Conservation (phyloP, 1,140 invertebrate genomes). For the Bathynomus jamesi region DNA sequence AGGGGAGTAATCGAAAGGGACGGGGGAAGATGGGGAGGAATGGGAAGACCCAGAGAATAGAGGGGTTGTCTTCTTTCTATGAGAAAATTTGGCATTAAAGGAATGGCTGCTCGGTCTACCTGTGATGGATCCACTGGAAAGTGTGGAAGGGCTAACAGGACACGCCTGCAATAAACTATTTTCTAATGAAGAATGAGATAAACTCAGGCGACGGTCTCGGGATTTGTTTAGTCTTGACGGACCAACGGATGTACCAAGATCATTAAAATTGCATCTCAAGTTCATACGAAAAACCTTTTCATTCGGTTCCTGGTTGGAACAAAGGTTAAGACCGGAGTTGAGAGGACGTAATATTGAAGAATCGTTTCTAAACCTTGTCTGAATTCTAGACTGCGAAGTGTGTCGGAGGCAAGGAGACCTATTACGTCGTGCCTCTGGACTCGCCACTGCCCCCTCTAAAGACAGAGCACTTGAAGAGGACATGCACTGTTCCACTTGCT, state of each 20-base stretch:
- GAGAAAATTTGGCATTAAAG: not conserved
- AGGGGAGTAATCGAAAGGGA: not conserved
- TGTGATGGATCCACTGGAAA: not conserved
- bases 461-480: conserved; percentile 8
- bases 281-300: no score
- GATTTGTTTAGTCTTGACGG: not conserved
- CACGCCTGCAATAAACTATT: not conserved
- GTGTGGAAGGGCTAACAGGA: not conserved
- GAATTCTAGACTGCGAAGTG: no score
- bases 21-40: not conserved
- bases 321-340: not conserved
- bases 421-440: not conserved
- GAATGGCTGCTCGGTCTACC: not conserved
- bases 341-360: no score
- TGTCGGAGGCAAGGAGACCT: not conserved
- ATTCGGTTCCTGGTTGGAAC: not conserved
- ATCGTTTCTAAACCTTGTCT: no score
- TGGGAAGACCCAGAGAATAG: not conserved
- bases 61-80: not conserved
- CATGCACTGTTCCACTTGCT: conserved; percentile 52
- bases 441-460: conserved; percentile 3
- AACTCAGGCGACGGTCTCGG: not conserved
- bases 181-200: not conserved
- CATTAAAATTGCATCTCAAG: not conserved
- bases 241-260: not conserved